Conservation (phyloP, 2,113 vertebrate species). For the Aramus guarauna region DNA sequence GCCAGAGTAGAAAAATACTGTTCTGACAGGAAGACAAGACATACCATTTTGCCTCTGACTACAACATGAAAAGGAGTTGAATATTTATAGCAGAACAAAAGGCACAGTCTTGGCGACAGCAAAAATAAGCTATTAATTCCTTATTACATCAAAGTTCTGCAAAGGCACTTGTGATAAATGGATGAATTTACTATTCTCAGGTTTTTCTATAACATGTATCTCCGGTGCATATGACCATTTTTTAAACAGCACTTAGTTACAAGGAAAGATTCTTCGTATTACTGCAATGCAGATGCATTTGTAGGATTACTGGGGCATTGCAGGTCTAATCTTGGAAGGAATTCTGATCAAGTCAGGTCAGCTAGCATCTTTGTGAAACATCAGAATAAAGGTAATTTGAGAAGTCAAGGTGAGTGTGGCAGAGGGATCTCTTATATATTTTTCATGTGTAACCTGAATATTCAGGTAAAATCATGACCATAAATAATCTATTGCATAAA, state of each 20-base stretch:
- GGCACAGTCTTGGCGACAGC: neutral
- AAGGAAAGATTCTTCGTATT: neutral
- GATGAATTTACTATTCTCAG: neutral
- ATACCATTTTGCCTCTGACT: neutral
- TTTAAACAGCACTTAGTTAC: neutral
- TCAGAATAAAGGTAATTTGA: neutral
- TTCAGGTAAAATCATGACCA: neutral
- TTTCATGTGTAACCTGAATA: neutral
- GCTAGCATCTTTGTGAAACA: neutral
- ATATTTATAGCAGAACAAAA: neutral
- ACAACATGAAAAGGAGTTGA: neutral
- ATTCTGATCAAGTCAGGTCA: neutral
- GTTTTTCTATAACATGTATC: neutral
- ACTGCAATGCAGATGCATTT: neutral
- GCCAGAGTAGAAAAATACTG: neutral
- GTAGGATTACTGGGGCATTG: neutral
- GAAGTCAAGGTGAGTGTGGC: neutral
- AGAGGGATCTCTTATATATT: neutral
- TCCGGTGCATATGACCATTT: neutral
- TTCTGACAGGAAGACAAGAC: neutral
- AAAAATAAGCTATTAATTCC: neutral
- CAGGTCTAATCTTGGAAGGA: neutral
- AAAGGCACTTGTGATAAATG: neutral
- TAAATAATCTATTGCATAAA: neutral
- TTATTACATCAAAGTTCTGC: neutral